A percentile compares a stretch with the other conserved stretches of the same genome.
These are phyloP conservation scores for Ruditapes philippinarum DNA, from an alignment of 1,140 invertebrate genomes.

Conservation along the genomic window DNA sequence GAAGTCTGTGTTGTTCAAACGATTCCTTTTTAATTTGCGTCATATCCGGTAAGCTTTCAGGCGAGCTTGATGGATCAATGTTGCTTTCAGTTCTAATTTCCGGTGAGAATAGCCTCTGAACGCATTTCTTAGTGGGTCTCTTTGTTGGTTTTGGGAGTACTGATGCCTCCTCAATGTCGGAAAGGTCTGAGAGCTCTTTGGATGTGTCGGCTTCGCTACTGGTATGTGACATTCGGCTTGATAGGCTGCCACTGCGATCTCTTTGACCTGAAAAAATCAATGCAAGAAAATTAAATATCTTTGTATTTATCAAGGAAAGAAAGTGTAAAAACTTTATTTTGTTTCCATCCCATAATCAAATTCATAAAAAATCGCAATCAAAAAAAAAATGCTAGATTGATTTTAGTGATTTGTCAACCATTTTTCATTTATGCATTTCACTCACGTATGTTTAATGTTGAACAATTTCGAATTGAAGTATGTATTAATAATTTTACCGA, in stretches of 20 bases:
- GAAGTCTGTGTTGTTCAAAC: not conserved
- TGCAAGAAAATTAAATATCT: too few species aligned
- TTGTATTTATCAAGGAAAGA: too few species aligned
- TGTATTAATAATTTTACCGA: too few species aligned
- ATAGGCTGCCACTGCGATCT: slow-evolving; percentile 52
- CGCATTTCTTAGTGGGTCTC: slow-evolving; percentile 48
- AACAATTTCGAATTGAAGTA: too few species aligned
- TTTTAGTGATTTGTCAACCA: too few species aligned
- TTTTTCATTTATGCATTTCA: too few species aligned
- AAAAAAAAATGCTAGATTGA: too few species aligned
- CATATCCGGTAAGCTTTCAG: slow-evolving; percentile 50
- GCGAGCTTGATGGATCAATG: slow-evolving; percentile 50
- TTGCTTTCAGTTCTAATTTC: not conserved
- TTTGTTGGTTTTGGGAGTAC: not conserved
- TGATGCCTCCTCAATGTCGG: slow-evolving; percentile 40
- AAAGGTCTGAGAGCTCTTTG: slow-evolving; percentile 28
- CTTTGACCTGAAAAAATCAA: slow-evolving; percentile 27
- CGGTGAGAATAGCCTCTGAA: slow-evolving; percentile 60
- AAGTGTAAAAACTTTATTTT: too few species aligned
- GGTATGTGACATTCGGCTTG: slow-evolving; percentile 40
- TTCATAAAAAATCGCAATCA: too few species aligned
- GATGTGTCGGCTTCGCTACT: slow-evolving; percentile 60
- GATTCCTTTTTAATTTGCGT: not conserved
- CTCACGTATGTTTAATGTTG: too few species aligned
- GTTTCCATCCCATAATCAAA: too few species aligned